Evolutionary conservation across 2,113 vertebrate species (phyloP), one percentile per base, ranked within the genome.

Genomic region (Pachypanchax playfairii): DNA sequence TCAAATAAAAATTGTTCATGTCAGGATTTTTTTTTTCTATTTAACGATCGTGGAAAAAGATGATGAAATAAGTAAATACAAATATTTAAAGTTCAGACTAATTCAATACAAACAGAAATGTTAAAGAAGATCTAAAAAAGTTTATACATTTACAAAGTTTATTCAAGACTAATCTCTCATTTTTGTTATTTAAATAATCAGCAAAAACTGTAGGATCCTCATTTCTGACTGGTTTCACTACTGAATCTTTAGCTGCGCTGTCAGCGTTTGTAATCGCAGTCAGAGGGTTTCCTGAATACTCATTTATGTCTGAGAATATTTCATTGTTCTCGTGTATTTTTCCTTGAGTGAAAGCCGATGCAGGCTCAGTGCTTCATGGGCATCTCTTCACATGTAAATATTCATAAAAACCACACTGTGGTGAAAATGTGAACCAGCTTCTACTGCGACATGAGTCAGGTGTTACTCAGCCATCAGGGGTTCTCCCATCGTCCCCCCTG

Each of bases 391-490:
- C 58, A 22, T 48, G 41, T 49, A 76, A 73, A 70, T 50, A 12
- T 20, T 14, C 2, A 60, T 41, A 17, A 21, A 46, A 60, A 70
- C 60, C 62, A 68, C 64, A 67, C 41, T 4, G 43, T 5, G 57
- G 53, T 60, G 38, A 15, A 36, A 25, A 52, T 51, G 18, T 51
- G 48, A 46, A 21, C 1, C 14, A 31, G 18, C 26, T 54, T 24
- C 29, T 9, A 42, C 38, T 39, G n/a, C 39, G 39, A n/a, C 50
- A 25, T 75, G 67, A 78, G 44, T 72, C 63, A 70, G 56, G 47
- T 22, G 17, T 58, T 22, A 42, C 28, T 63, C 33, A 59, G 6
- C n/a, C 24, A 22, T 60, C 1, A 15, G 82, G 82, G 75, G 49
- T 24, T 64, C 22, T 46, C 82, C 82, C 64, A 28, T n/a, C 52